Conservation (phyloP, 1,140 invertebrate genomes). For the Cyphomyrmex costatus region DNA sequence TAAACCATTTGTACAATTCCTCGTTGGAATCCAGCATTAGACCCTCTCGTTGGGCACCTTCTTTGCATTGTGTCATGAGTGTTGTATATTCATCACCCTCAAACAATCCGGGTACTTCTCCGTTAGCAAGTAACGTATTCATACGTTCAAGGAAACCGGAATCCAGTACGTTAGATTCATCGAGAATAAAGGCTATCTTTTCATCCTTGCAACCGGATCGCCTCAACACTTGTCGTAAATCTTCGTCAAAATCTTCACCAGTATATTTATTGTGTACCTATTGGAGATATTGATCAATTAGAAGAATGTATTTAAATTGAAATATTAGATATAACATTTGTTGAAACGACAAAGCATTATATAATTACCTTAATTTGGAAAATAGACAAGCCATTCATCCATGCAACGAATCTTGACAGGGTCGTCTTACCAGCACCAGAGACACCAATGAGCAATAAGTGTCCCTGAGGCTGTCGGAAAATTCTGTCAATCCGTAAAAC, state of each 20-base stretch:
- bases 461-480: slow-evolving; percentile 99
- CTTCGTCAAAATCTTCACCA: slow-evolving; percentile 99
- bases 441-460: slow-evolving; percentile 98
- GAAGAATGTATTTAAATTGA: neutral
- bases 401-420: slow-evolving; percentile 99
- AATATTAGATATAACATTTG: neutral
- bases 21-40: slow-evolving; percentile 99
- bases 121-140: slow-evolving; percentile 99
- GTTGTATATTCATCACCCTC: slow-evolving; percentile 99
- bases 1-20: slow-evolving; percentile 99
- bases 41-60: slow-evolving; percentile 98
- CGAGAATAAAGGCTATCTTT: slow-evolving; percentile 99
- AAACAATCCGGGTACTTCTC: slow-evolving; percentile 98
- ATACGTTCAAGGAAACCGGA: slow-evolving; percentile 99
- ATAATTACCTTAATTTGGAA: slow-evolving; percentile 96
- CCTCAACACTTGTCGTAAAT: slow-evolving; percentile 96
- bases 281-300: neutral
- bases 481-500: slow-evolving; percentile 99
- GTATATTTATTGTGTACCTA: slow-evolving; percentile 99
- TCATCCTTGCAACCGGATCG: slow-evolving; percentile 99
- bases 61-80: slow-evolving; percentile 99
- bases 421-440: slow-evolving; percentile 99
- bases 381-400: slow-evolving; percentile 99
- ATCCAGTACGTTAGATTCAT: slow-evolving; percentile 99
- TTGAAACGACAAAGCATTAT: neutral